phyloP scores from a whole-genome alignment of 2,113 vertebrate species.

The Perca schrenkii region DNA sequence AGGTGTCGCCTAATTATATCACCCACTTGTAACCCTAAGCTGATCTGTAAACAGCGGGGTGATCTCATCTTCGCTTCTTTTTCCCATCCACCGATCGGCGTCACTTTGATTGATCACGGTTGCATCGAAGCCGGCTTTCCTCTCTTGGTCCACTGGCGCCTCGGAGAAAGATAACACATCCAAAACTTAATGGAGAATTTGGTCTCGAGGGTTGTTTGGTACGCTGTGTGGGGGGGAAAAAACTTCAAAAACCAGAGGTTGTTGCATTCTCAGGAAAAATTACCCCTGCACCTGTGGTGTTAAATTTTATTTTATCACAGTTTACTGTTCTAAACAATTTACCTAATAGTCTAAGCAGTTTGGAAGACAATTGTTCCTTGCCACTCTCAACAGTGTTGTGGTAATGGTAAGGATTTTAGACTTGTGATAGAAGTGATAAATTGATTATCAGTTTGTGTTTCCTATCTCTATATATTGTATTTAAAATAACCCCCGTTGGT shows the following conservation, averaged over 20 bases:
- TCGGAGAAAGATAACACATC: slow-evolving; percentile 43
- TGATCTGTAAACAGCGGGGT: slow-evolving; percentile 65
- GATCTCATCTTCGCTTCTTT: slow-evolving; percentile 40
- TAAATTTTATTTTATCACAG: slow-evolving; percentile 21
- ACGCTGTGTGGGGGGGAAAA: neutral
- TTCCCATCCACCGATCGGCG: slow-evolving; percentile 20
- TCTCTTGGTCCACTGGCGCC: neutral
- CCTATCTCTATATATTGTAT: neutral
- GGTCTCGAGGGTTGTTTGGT: slow-evolving; percentile 11
- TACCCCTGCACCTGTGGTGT: slow-evolving; percentile 10
- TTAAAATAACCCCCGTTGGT: neutral
- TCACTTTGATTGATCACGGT: slow-evolving; percentile 72
- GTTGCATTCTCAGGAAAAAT: slow-evolving; percentile 18
- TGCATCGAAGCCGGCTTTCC: slow-evolving; percentile 1
- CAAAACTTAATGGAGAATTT: slow-evolving; percentile 39
- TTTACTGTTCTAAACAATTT: slow-evolving; percentile 1
- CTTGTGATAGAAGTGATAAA: neutral
- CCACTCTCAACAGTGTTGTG: no score
- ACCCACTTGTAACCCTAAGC: slow-evolving; percentile 52
- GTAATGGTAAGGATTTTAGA: neutral
- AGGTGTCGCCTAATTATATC: slow-evolving; percentile 78
- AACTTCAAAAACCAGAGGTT: slow-evolving; percentile 3
- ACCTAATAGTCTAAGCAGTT: neutral
- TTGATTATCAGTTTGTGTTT: neutral
- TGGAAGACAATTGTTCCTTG: neutral